phyloP scores from a whole-genome alignment of 2,797 vertebrate genomes.

The Tenualosa thibaudeaui region DNA sequence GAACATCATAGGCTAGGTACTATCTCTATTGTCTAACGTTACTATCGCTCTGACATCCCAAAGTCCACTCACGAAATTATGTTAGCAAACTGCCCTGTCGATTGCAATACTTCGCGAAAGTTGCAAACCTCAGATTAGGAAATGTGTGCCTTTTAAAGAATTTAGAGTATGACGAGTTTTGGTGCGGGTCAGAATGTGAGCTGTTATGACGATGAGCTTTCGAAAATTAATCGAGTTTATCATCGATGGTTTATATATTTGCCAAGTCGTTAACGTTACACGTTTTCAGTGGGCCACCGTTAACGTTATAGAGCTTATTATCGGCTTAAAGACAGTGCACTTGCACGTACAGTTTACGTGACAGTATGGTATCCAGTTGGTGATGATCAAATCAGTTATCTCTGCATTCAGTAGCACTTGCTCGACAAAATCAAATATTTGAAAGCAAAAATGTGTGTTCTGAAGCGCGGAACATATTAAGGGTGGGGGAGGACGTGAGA shows the following conservation, averaged over 20 bases:
- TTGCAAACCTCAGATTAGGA: neutral
- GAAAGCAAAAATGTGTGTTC: neutral
- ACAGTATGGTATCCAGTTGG: neutral
- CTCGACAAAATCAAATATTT: neutral
- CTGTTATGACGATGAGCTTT: neutral
- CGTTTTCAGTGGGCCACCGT: neutral
- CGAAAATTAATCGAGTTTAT: neutral
- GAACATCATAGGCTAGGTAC: neutral
- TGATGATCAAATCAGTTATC: neutral
- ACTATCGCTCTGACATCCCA: neutral
- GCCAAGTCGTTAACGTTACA: neutral
- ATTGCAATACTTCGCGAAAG: neutral
- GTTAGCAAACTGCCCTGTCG: neutral
- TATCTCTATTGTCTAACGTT: neutral
- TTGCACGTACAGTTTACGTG: slow-evolving; percentile 12
- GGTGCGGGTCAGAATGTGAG: neutral
- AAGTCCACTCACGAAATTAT: neutral
- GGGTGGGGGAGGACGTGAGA: neutral
- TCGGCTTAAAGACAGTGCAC: slow-evolving; percentile 62
- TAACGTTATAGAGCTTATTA: slow-evolving; percentile 62
- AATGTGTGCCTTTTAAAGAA: neutral
- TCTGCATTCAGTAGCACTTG: neutral
- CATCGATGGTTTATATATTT: neutral
- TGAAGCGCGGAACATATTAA: neutral
- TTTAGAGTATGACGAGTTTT: neutral